Evolutionary conservation across 2,797 vertebrate species (phyloP).

Genomic region (Molossus molossus): DNA sequence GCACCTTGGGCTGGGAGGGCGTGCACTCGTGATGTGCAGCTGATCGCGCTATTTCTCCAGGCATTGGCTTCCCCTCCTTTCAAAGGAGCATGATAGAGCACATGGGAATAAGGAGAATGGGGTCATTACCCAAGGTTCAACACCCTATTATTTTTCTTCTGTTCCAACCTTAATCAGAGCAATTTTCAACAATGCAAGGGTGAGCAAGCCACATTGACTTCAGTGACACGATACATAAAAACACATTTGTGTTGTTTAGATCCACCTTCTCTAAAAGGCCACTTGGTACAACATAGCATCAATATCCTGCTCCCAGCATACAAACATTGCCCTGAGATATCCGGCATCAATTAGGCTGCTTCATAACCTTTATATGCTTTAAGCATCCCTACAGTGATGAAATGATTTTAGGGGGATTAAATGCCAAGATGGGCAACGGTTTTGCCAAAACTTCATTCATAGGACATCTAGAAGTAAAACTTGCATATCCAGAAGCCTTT

Average conservation of each 20-base stretch:
- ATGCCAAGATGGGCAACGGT: not conserved
- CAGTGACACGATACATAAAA: not conserved
- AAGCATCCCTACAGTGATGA: not conserved
- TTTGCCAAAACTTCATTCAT: not conserved
- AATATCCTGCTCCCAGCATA: not conserved
- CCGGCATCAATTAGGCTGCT: not conserved
- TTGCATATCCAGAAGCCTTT: not conserved
- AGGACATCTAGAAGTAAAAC: not conserved
- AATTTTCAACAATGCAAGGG: not conserved
- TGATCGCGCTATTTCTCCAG: not conserved
- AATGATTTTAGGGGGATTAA: conserved; percentile 58
- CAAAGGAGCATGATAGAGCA: not conserved
- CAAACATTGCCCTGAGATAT: not conserved
- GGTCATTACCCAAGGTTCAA: not conserved
- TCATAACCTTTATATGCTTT: not conserved
- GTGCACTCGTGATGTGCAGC: not conserved
- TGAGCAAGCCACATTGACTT: not conserved
- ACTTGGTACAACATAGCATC: not conserved
- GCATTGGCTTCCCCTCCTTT: not conserved
- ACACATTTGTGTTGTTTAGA: not conserved
- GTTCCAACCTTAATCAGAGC: conserved; percentile 30
- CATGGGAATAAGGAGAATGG: not conserved
- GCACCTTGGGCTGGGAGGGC: not conserved
- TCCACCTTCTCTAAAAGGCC: not conserved
- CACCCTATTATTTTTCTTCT: not conserved